Evolutionary conservation across 2,113 vertebrate species (phyloP), one percentile per base, ranked within the genome.

Genomic region (Promerops cafer): DNA sequence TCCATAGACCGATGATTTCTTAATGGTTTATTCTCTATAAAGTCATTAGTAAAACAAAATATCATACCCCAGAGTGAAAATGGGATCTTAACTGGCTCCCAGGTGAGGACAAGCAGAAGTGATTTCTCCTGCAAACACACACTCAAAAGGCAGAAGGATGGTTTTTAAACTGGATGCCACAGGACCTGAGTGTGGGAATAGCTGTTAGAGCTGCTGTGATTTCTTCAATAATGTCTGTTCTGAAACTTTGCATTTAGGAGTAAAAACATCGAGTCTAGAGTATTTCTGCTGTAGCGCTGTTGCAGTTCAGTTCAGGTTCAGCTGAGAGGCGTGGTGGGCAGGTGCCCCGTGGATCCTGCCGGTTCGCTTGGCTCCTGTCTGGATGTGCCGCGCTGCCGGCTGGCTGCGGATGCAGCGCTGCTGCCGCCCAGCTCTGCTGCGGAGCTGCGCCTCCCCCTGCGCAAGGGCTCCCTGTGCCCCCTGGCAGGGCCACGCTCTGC

Each of bases 361-460:
- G 2, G 11, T 35, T 66, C 47, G 83, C 80, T 83, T 78, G 91
- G 91, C 94, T 94, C 33, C 69, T 15, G 77, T 84, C 87, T n/a
- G 75, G 80, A 84, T 91, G 96, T 91, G 94, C 91, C 89, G 52
- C n/a, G 37, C 89, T 90, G 90, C 64, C 0, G 88, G 84, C 35
- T 59, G 88, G 2, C 85, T 81, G 90, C 90, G 42, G 83, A 44
- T 4, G 2, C 59, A 19, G 86, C 66, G 71, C 80, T 81, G 70
- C 26, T 26, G 83, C 11, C 60, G 61, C 54, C 49, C 63, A 33
- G 42, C 59, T 4, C 50, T 7, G 39, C 15, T 31, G 35, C 30
- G 44, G 5, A 22, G 40, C 40, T 40, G 70, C 31, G 24, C 7
- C 7, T 33, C 68, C 40, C 56, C 33, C 4, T 31, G 59, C 47